Evolutionary conservation across 2,888 invertebrate species (phyloP), one percentile per base, ranked within the genome.

Genomic region (Callosobruchus maculatus): DNA sequence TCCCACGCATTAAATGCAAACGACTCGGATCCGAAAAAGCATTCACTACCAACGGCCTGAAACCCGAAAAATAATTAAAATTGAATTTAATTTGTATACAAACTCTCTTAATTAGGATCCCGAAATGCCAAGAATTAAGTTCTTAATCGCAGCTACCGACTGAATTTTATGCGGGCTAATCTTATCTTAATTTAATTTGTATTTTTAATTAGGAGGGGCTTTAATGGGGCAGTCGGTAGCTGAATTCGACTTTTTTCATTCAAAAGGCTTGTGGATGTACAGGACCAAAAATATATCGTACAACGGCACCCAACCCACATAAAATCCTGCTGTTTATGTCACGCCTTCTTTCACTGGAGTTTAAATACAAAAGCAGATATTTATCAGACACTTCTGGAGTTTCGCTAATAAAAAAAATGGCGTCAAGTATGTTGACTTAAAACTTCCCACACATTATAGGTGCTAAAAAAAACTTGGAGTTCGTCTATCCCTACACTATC

Each of bases 171-270:
- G 77, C 82, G 76, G 77, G 49, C 79, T 78, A 78, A 78, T 79
- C 81, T 79, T 82, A 82, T 82, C 81, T 81, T 79, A 79, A 77
- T 79, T 81, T 82, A 83, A 84, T 83, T 83, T 84, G 83, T 83
- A 82, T 83, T 83, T 83, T 82, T 83, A 83, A 83, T 83, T 82
- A 82, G 80, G 75, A 75, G 74, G 75, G 78, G 81, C 82, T 82
- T 81, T 68, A 68, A 68, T 21, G 68, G 49, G 49, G 13, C 49
- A 49, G 49, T 49, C 49, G 49, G 49, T 49, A 49, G 49, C 18
- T 49, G 49, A 18, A 13, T 13, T 13, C 13, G 5, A 49, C 49
- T 49, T 49, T 49, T 49, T 49, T 49, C 13, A 5, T 13, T 7
- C 13, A 5, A 49, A 49, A 49, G 18, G 49, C 1, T 49, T 13